phyloP scores from a whole-genome alignment of 2,888 invertebrate species.

The Agrenia bidenticulata region DNA sequence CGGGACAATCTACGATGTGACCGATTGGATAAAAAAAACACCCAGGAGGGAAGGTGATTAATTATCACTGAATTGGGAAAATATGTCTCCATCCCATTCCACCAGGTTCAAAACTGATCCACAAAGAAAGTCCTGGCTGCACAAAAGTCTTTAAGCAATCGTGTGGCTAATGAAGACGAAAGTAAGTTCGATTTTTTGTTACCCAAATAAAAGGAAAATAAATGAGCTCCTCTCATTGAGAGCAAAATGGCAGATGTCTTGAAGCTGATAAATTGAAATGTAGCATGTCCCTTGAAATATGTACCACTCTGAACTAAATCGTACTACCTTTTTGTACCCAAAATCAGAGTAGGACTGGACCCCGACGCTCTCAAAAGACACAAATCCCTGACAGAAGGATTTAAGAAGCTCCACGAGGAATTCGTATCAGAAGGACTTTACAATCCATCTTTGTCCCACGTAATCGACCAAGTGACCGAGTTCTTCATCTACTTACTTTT shows the following conservation, averaged over 20 bases:
- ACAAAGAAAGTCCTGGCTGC: neutral
- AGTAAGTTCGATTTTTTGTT: too few species aligned
- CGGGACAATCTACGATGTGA: slow-evolving; percentile 6
- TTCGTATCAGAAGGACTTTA: neutral
- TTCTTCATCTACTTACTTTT: slow-evolving; percentile 5
- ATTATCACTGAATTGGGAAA: slow-evolving; percentile 9
- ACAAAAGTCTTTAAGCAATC: neutral
- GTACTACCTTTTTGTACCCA: too few species aligned
- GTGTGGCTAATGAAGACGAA: neutral
- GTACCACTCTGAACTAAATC: too few species aligned
- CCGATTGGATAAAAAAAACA: neutral
- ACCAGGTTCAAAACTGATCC: neutral
- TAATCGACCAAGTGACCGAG: neutral
- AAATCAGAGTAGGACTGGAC: too few species aligned
- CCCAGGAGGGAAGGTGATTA: slow-evolving; percentile 11
- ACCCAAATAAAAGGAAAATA: too few species aligned
- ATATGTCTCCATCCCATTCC: slow-evolving; percentile 9
- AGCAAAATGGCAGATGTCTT: too few species aligned
- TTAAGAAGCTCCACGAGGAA: slow-evolving; percentile 7
- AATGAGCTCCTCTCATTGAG: too few species aligned
- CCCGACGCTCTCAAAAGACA: too few species aligned
- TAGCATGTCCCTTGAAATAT: too few species aligned
- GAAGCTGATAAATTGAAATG: too few species aligned
- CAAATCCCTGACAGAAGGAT: neutral
- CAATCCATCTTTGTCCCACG: slow-evolving; percentile 10